phyloP scores from a whole-genome alignment of 2,113 vertebrate genomes.

The Hyperoodon ampullatus region DNA sequence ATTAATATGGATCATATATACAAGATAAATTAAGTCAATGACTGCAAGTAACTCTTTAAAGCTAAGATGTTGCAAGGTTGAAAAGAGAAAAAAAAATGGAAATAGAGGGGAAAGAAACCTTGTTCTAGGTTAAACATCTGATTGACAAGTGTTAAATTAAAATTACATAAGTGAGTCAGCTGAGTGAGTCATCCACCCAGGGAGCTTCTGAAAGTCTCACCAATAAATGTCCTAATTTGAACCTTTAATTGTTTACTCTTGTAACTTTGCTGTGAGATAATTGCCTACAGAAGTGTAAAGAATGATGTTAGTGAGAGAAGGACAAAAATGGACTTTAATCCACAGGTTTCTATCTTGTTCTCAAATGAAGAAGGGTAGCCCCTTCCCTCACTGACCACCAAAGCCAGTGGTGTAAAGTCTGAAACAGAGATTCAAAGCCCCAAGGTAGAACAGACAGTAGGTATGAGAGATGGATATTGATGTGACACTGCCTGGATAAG shows the following conservation, averaged over 20 bases:
- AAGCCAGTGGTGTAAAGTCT: neutral
- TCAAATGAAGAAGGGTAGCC: neutral
- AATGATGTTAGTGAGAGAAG: neutral
- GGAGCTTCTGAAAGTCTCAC: slow-evolving; percentile 5
- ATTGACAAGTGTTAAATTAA: neutral
- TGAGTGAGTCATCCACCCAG: neutral
- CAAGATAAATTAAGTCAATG: neutral
- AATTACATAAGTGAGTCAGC: neutral
- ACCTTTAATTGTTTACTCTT: slow-evolving; percentile 43
- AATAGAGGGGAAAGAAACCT: neutral
- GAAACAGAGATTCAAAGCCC: neutral
- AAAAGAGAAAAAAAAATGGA: neutral
- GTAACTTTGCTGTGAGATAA: slow-evolving; percentile 30
- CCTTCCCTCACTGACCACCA: neutral
- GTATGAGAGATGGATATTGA: neutral
- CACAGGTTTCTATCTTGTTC: neutral
- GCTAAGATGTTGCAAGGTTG: neutral
- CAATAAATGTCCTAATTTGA: neutral
- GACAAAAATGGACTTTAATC: neutral
- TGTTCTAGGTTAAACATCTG: neutral
- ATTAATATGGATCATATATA: neutral
- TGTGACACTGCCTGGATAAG: neutral
- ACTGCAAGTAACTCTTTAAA: neutral
- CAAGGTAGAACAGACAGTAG: neutral
- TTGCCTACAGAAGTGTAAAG: neutral